Base-by-base conservation (phyloP, 2,113 vertebrate genomes). In the Clinocottus analis region DNA sequence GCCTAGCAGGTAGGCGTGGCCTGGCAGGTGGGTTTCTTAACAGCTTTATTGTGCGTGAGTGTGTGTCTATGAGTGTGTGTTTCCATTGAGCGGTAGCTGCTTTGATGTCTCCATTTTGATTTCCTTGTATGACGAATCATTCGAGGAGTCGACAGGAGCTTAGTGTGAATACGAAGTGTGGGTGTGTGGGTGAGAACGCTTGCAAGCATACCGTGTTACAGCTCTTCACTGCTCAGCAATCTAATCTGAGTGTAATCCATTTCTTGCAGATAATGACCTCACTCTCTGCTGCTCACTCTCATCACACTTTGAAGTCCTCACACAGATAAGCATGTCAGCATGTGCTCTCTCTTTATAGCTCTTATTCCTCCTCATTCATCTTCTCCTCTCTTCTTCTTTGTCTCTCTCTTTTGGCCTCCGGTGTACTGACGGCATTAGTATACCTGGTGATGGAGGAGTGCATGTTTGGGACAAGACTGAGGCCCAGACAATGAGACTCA, bases 191-290 rank as follows among this genome's bases (percentile, higher is more conserved):
- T 35, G 53, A 13, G 62, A 23, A 78, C 82, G 79, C 60, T 82
- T 89, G 88, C 74, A 75, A 89, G 88, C 76, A 51, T 78, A 71
- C 74, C 25, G 63, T 68, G 87, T 83, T 80, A 53, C 79, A 69
- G 83, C 72, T 79, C 91, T 85, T 84, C 86, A 80, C 88, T 80
- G 82, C 89, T 87, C 87, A 85, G 86, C 90, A 91, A 90, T 93
- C 91, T 94, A 93, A 95, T 94, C 93, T 93, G 80, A 91, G 87
- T 90, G 93, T 93, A 93, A 95, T 95, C 93, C 92, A 93, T 94
- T 93, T 93, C 91, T 93, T 73, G 69, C 83, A 91, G 87, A 93
- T 94, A 94, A 94, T 92, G 91, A 93, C 90, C 90, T 66, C 64
- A 19, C 90, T 77, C 90, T 77, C 80, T 79, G 56, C 49, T 25